Evolutionary conservation across 2,113 vertebrate genomes (phyloP).

Genomic region (Salvelinus namaycush): DNA sequence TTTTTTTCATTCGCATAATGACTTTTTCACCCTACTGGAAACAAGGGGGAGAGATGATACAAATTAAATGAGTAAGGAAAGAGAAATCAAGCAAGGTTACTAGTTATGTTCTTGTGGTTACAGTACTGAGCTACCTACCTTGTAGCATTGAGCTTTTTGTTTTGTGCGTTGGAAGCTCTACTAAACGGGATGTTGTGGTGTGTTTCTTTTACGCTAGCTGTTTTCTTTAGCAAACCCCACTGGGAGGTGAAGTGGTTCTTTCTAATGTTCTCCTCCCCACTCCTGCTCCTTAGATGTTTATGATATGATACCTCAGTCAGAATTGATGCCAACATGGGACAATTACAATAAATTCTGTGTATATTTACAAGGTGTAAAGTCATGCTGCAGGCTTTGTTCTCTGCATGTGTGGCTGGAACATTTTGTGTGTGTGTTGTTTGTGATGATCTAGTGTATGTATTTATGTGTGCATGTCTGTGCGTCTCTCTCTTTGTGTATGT

Average conservation of each 20-base stretch:
- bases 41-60: slow-evolving; percentile 62
- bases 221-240: slow-evolving; percentile 69
- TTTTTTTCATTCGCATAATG: slow-evolving; percentile 94
- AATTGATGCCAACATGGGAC: slow-evolving; percentile 77
- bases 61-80: slow-evolving; percentile 61
- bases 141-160: slow-evolving; percentile 50
- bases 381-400: slow-evolving; percentile 74
- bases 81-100: slow-evolving; percentile 69
- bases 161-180: slow-evolving; percentile 54
- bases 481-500: not conserved
- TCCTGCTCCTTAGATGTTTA: slow-evolving; percentile 67
- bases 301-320: slow-evolving; percentile 68
- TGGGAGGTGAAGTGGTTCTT: slow-evolving; percentile 61
- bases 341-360: slow-evolving; percentile 77
- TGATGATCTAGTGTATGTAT: slow-evolving; percentile 30
- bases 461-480: slow-evolving; percentile 31
- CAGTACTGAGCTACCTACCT: slow-evolving; percentile 23
- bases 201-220: slow-evolving; percentile 65
- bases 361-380: slow-evolving; percentile 80
- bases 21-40: slow-evolving; percentile 86
- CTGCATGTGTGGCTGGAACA: slow-evolving; percentile 58
- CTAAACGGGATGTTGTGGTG: slow-evolving; percentile 42
- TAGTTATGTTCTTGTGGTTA: too few relatives aligned
- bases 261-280: slow-evolving; percentile 66
- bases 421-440: slow-evolving; percentile 26